Base-by-base conservation (phyloP, 2,113 vertebrate species). In the Prinia subflava region DNA sequence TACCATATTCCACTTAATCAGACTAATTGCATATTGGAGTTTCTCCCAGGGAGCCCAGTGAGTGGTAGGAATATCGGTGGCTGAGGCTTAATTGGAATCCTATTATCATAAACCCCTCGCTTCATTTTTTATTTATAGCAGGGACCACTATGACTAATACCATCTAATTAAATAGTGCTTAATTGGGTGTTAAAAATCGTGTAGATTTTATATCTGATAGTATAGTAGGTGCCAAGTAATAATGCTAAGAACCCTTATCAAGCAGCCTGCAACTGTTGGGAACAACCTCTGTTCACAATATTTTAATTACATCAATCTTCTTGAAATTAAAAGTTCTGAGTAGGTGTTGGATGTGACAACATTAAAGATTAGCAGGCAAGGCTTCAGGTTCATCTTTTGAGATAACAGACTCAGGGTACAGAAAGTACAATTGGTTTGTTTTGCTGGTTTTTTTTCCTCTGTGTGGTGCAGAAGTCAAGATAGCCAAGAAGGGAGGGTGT, bases 131-230 rank as follows among this genome's bases (percentile, higher is more conserved):
- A 87, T 89, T 96, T 95, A 86, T 93, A 90, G 52, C 68, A 76
- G 37, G 17, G 22, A 80, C 70, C 8, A 59, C 70, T 86, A 63
- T 93, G 92, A 85, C 70, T 93, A 94, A 85, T 90, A 35, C 16
- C 30, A 93, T 28, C n/a, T 92, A 82, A 94, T 88, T 96, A 93
- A 96, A 77, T 46, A 87, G 5, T 78, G 74, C 7, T 85, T 94
- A 96, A 95, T 88, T 92, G 82, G 7, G 41, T 96, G 83, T 77
- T 96, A 70, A 93, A 94, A 96, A 70, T 74, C 55, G 70, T 50
- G 15, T 70, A 25, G 13, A 86, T 89, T 96, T 92, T 92, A 67
- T 87, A 64, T 69, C 35, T 3, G 8, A 70, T 87, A 87, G 28
- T 33, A 28, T 11, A 46, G 37, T 60, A 92, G 28, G 50, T 92